Evolutionary conservation across 2,888 invertebrate species (phyloP).

Genomic region (Ferdinandea cuprea): DNA sequence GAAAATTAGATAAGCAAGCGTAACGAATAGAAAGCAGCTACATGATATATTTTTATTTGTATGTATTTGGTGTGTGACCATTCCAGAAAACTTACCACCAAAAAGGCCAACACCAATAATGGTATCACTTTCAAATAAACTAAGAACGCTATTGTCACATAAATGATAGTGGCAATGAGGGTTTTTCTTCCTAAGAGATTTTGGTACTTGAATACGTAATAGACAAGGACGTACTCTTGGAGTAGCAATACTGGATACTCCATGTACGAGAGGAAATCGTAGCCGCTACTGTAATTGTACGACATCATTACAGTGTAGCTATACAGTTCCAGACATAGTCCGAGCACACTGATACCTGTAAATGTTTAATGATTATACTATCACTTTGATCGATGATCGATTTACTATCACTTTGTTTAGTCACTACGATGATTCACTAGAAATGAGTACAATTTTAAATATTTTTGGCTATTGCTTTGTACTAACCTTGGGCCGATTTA

Average conservation of each 20-base stretch:
- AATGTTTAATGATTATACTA: conserved; percentile 32
- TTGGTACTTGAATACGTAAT: conserved; percentile 88
- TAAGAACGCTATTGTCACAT: conserved; percentile 82
- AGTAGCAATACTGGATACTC: conserved; percentile 92
- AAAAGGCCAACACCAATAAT: conserved; percentile 79
- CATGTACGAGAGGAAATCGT: conserved; percentile 90
- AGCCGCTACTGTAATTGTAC: conserved; percentile 90
- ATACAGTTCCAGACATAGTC: conserved; percentile 83
- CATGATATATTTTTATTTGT: neutral
- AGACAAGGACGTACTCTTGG: conserved; percentile 90
- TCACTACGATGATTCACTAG: conserved; percentile 13
- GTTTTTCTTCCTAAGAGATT: conserved; percentile 84
- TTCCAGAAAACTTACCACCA: conserved; percentile 81
- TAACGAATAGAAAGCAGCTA: neutral
- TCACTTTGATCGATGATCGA: neutral
- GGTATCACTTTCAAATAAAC: conserved; percentile 83
- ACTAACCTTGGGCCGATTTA: conserved; percentile 88
- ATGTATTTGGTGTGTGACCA: neutral
- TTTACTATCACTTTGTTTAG: conserved; percentile 15
- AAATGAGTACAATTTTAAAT: neutral
- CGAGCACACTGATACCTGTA: conserved; percentile 81
- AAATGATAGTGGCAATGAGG: conserved; percentile 81
- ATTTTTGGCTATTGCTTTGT: neutral
- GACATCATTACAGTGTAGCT: conserved; percentile 92
- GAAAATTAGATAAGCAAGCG: neutral